phyloP scores from a whole-genome alignment of 1,140 invertebrate species.

The Whitmania pigra region DNA sequence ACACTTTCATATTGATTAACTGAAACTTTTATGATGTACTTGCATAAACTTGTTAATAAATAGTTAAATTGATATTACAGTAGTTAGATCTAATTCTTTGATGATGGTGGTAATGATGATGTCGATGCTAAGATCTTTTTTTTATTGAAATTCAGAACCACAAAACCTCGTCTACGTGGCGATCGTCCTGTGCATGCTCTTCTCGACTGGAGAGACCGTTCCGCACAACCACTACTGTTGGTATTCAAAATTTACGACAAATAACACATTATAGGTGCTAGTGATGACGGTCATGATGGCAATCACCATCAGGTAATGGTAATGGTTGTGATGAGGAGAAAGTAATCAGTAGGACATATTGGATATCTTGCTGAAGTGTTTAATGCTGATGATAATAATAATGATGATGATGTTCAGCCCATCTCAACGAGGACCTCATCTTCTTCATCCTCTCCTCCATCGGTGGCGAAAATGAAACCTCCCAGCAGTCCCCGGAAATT shows the following conservation, averaged over 20 bases:
- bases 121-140: too few species aligned
- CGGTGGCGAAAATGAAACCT: constrained; percentile 49
- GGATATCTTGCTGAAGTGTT: too few species aligned
- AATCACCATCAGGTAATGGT: not conserved
- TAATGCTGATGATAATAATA: too few species aligned
- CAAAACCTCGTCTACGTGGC: constrained; percentile 61
- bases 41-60: too few species aligned
- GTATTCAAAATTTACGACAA: not conserved
- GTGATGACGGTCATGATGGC: too few species aligned
- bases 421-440: constrained; percentile 65
- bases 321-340: too few species aligned
- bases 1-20: too few species aligned
- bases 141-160: constrained; percentile 35
- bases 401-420: constrained; percentile 45
- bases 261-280: too few species aligned
- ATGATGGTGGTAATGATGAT: not conserved
- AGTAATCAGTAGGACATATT: too few species aligned
- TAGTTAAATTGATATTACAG: too few species aligned
- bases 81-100: too few species aligned
- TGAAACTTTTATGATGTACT: too few species aligned
- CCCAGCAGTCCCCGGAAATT: constrained; percentile 33
- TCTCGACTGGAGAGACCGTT: constrained; percentile 63
- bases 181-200: constrained; percentile 65
- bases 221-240: constrained; percentile 39
- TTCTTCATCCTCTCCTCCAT: constrained; percentile 64